A percentile compares a stretch with the other conserved stretches of the same genome.
Conservation (phyloP, 2,797 vertebrate species). For the Dipus sagitta region DNA sequence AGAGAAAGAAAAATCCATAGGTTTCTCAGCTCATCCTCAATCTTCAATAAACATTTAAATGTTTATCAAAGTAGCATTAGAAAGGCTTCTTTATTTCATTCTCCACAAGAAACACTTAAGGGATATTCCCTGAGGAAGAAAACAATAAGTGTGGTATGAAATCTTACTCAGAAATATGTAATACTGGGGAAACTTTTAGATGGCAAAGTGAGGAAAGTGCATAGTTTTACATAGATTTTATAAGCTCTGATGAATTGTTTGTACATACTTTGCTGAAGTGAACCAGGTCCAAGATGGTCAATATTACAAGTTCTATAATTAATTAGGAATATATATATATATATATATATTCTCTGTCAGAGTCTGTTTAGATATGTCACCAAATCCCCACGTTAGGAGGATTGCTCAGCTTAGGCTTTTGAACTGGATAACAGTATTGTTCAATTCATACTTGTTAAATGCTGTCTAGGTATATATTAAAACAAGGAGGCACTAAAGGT, state of each 20-base stretch:
- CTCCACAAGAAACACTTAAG: neutral
- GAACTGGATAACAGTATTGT: neutral
- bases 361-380: neutral
- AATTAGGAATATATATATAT: no score
- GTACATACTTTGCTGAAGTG: neutral
- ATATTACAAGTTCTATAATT: neutral
- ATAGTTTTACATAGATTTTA: neutral
- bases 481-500: neutral
- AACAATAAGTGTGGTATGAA: neutral
- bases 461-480: neutral
- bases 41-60: neutral
- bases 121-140: neutral
- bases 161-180: neutral
- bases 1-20: neutral
- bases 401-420: neutral
- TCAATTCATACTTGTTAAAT: neutral
- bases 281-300: neutral
- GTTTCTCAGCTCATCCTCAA: neutral
- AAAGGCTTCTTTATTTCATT: neutral
- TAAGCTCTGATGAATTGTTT: neutral
- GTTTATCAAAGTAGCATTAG: neutral
- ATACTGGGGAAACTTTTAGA: neutral
- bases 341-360: no score
- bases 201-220: neutral
- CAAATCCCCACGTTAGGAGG: neutral